These are phyloP conservation scores for Cliona cf. orientalis DNA, from an alignment of 37 sponge, comb jelly and placozoan species.

Conservation along the genomic window DNA sequence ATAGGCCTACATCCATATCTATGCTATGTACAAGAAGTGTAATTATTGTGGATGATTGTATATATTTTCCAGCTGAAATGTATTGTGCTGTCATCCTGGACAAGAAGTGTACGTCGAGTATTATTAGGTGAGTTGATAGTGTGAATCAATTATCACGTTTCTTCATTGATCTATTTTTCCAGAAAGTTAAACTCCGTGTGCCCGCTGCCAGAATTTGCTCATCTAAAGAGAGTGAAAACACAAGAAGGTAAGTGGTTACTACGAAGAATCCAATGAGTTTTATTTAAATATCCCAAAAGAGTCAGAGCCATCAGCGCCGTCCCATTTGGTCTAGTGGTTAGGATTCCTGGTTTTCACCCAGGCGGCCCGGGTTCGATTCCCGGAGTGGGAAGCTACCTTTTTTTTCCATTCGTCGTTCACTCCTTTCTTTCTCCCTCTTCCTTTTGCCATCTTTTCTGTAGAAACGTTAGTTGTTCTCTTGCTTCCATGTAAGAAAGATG, in stretches of 20 bases:
- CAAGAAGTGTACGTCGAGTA: constrained; percentile 28
- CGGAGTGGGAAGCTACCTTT: constrained; percentile 71
- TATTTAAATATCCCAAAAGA: background rate
- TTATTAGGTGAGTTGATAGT: constrained; percentile 31
- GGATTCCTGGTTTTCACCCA: constrained; percentile 92
- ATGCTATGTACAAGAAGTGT: background rate
- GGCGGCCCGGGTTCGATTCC: constrained; percentile 92
- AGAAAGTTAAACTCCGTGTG: constrained; percentile 29
- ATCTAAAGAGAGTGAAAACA: constrained; percentile 53
- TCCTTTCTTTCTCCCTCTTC: background rate
- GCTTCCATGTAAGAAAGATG: background rate
- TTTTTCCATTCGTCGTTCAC: constrained; percentile 14
- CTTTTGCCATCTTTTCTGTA: constrained; percentile 5
- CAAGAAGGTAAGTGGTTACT: constrained; percentile 21
- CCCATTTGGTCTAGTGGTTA: constrained; percentile 93
- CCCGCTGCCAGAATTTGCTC: constrained; percentile 30
- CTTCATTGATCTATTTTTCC: background rate
- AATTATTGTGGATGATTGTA: background rate
- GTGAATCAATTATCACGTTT: background rate
- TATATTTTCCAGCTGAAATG: constrained; percentile 22
- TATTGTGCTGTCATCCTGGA: constrained; percentile 49
- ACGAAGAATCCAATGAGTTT: background rate
- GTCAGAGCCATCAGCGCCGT: background rate
- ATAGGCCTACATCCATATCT: background rate
- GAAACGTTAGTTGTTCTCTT: constrained; percentile 16